Base-by-base conservation (phyloP, 2,797 vertebrate species). In the Fringilla coelebs region DNA sequence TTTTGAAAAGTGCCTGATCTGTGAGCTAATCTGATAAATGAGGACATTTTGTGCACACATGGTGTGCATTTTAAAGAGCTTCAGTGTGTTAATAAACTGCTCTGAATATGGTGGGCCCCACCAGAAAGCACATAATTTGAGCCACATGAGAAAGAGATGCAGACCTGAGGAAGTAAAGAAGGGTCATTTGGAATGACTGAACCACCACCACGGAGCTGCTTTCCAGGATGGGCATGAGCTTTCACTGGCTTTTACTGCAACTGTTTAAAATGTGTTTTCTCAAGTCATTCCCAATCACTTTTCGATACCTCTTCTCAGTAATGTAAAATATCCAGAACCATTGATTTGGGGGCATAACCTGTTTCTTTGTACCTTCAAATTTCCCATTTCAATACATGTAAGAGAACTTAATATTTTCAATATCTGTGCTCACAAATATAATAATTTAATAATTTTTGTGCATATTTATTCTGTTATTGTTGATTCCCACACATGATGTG, bases 41-140 rank as follows among this genome's bases (percentile, higher is more conserved):
- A 92, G 88, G 66, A 81, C 73, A 72, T 92, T 92, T 88, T 83
- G 85, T 74, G 65, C 78, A 89, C 73, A 80, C 41, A 41, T 55
- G 70, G 58, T 51, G 55, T 73, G 62, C 82, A 75, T 96, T 92
- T 83, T 86, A 68, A 93, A 89, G 45, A 89, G 70, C 31, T 80
- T 71, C 68, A 68, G 10, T 38, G 18, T 94, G 41, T 61, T 80
- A 83, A 55, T 68, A 87, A 89, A 85, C 67, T 68, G n/a, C 17
- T 70, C 51, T 58, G 76, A 54, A 71, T 80, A 66, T 61, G 25
- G 61, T 83, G 75, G 68, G 32, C 57, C 75, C 45, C 57, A 71
- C 36, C 11, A 67, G 65, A 52, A 88, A 89, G 68, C 58, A 65
- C 17, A 26, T 55, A 34, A 83, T 80, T 62, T 58, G 46, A 75